Conservation (phyloP, 2,113 vertebrate species). For the Trichomycterus rosablanca region DNA sequence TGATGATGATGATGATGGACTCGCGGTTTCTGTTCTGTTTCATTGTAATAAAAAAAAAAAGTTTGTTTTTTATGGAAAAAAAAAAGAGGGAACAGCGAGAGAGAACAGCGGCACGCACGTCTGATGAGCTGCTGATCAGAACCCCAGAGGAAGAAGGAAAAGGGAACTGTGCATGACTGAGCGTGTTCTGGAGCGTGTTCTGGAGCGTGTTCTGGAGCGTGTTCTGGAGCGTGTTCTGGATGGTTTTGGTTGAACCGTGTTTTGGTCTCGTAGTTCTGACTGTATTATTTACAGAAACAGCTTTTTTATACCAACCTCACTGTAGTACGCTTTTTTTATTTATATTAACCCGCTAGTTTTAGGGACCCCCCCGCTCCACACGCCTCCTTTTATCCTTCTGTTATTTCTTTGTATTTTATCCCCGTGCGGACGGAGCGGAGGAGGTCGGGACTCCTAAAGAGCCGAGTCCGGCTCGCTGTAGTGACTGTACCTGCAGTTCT, state of each 20-base stretch:
- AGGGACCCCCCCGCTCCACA: slow-evolving; percentile 25
- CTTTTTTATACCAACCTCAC: slow-evolving; percentile 56
- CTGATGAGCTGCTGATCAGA: slow-evolving; percentile 14
- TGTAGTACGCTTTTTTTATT: slow-evolving; percentile 67
- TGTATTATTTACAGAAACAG: slow-evolving; percentile 56
- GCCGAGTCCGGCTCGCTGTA: slow-evolving; percentile 28
- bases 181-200: no score
- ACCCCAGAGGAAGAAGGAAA: slow-evolving; percentile 19
- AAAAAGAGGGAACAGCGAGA: slow-evolving; percentile 23
- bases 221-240: no score
- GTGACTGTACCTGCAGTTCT: slow-evolving; percentile 42
- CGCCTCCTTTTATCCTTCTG: slow-evolving; percentile 30
- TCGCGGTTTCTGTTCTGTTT: slow-evolving; percentile 29
- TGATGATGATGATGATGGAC: slow-evolving; percentile 33
- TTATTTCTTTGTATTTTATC: slow-evolving; percentile 22
- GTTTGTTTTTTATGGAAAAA: slow-evolving; percentile 29
- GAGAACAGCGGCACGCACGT: slow-evolving; percentile 43
- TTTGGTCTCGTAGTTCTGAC: slow-evolving; percentile 53
- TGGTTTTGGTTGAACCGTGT: slow-evolving; percentile 54
- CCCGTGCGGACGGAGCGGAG: slow-evolving; percentile 37
- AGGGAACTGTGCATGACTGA: slow-evolving; percentile 36
- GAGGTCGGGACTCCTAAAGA: slow-evolving; percentile 44
- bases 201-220: no score
- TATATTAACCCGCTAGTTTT: slow-evolving; percentile 71
- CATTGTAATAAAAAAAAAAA: slow-evolving; percentile 25